These are phyloP conservation scores for Lipotes vexillifer DNA, from an alignment of 2,113 vertebrate species.

Conservation along the genomic window DNA sequence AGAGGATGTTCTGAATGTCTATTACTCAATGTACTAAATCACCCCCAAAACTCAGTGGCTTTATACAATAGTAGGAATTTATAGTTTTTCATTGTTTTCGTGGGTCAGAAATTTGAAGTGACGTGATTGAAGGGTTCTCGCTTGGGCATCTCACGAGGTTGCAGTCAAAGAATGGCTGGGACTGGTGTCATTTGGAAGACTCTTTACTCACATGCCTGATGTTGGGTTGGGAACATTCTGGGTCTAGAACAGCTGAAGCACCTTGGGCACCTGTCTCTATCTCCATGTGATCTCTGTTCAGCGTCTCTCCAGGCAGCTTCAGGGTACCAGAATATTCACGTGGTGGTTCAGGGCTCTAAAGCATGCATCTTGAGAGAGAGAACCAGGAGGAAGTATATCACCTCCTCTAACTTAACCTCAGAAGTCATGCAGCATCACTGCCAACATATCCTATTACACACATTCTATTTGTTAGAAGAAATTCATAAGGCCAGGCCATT, in stretches of 20 bases:
- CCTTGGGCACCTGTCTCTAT: neutral
- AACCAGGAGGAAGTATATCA: neutral
- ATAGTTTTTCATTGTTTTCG: neutral
- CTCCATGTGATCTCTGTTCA: neutral
- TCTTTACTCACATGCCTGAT: neutral
- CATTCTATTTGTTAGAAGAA: neutral
- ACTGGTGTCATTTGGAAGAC: neutral
- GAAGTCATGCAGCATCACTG: neutral
- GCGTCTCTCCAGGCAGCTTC: neutral
- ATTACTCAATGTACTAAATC: neutral
- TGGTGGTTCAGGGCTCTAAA: neutral
- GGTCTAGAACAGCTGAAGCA: neutral
- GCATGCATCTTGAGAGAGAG: neutral
- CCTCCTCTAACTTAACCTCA: neutral
- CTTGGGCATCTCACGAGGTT: neutral
- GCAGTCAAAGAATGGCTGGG: neutral
- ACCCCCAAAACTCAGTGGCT: neutral
- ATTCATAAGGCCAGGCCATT: neutral
- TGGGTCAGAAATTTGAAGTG: neutral
- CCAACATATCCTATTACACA: neutral
- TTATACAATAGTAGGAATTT: neutral
- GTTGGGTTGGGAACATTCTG: neutral
- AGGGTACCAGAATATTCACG: neutral
- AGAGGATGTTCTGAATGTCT: neutral
- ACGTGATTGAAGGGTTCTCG: neutral